A percentile compares a stretch with the other conserved stretches of the same genome.
These are phyloP conservation scores for Mesorhabditis belari DNA, from an alignment of 2,888 invertebrate species.

Conservation along the genomic window DNA sequence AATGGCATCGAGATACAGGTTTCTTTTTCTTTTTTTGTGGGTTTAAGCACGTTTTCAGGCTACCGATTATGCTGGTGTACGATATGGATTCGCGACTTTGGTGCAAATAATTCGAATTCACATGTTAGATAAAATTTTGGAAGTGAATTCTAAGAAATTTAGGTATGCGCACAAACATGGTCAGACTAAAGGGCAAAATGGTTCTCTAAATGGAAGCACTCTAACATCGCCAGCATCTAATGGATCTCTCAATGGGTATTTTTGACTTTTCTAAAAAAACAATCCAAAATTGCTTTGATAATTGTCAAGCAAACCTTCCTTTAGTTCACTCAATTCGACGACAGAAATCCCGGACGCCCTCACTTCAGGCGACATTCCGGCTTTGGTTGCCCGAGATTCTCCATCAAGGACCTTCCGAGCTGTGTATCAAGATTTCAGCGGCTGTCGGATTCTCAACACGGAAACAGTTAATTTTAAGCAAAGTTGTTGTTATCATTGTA, in stretches of 20 bases:
- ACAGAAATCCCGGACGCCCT: background rate
- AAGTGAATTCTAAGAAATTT: background rate
- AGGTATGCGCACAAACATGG: background rate
- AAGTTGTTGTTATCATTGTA: background rate
- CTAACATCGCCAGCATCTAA: no score
- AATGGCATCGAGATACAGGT: conserved; percentile 8
- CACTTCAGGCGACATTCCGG: conserved; percentile 17
- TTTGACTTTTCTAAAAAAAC: background rate
- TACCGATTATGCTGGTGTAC: conserved; percentile 60
- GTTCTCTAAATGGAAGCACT: background rate
- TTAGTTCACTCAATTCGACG: background rate
- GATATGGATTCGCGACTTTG: conserved; percentile 57
- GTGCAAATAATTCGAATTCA: conserved; percentile 41
- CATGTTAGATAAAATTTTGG: conserved; percentile 10
- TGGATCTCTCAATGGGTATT: background rate
- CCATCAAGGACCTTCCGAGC: conserved; percentile 60
- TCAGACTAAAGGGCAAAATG: background rate
- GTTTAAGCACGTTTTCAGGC: conserved; percentile 59
- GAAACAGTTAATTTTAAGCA: conserved; percentile 19
- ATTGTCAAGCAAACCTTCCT: no score
- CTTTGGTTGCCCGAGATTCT: conserved; percentile 56
- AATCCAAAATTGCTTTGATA: background rate
- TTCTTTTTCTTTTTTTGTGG: background rate
- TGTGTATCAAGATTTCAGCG: conserved; percentile 62
- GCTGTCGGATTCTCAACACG: conserved; percentile 38